Base-by-base conservation (phyloP, 2,888 invertebrate genomes). In the Congeria kusceri region DNA sequence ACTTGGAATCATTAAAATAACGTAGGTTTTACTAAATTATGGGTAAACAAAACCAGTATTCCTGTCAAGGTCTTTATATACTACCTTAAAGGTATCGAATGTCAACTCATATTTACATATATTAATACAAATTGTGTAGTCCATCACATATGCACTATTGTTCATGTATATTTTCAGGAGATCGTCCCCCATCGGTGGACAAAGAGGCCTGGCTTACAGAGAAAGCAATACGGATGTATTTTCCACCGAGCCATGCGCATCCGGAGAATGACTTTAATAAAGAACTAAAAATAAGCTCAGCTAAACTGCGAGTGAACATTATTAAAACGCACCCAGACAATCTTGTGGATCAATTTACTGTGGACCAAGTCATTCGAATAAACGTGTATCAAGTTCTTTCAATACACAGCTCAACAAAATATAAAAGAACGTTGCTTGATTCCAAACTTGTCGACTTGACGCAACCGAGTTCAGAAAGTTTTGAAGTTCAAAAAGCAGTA, bases 341-440 rank as follows among this genome's bases (percentile, higher is more conserved):
- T 58, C 46, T 83, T 7, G 59, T 57, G 65, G 83, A 83, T 25
- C 74, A 72, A 46, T 61, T 80, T 56, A 68, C 83, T 13, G 83
- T 83, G 18, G 83, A 83, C n/a, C 77, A 77, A 72, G 46, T 69
- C 18, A 73, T 83, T 53, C 67, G 83, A 32, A 49, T 83, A 32
- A 83, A 80, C 64, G 72, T 61, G 27, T 77, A 80, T 58, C 80
- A 83, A 59, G 58, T 83, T n/a, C 27, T 83, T 77, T 77, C 77
- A 46, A 75, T 80, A 46, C 70, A 64, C 46, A 80, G 64, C 71
- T 63, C 68, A 18, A 72, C 67, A 28, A 61, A 70, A n/a, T 83
- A 83, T 49, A 75, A 69, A 49, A 47, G 80, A 58, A 84, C 74
- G 25, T 68, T 86, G 44, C 47, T 86, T 20, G 81, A 86, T 61